Percentiles rank a stretch among this genome's conserved stretches.
phyloP scores from a whole-genome alignment of 2,113 vertebrate genomes.

The Alosa alosa region DNA sequence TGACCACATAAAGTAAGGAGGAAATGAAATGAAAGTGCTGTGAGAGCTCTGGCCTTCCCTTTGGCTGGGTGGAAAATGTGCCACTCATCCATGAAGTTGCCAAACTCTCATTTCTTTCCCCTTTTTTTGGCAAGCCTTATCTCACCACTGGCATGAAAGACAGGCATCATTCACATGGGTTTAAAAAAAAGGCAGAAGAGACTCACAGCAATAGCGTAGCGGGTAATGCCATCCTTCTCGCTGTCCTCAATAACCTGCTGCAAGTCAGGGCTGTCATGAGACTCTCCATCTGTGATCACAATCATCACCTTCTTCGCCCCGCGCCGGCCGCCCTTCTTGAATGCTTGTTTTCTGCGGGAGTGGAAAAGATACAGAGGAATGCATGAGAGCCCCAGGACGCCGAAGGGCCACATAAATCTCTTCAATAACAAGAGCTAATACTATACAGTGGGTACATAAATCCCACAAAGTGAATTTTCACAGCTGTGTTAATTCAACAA shows the following conservation, averaged over 20 bases:
- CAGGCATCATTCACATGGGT: neutral
- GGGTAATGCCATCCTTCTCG: conserved; percentile 87
- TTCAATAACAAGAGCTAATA: too few relatives aligned
- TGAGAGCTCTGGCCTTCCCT: neutral
- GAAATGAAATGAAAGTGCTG: neutral
- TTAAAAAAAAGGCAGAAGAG: neutral
- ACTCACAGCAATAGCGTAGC: conserved; percentile 94
- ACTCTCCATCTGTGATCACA: conserved; percentile 96
- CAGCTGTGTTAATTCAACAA: neutral
- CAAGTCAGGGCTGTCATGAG: conserved; percentile 91
- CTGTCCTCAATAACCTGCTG: conserved; percentile 84
- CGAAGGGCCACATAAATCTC: neutral
- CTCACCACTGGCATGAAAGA: neutral
- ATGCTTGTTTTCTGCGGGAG: conserved; percentile 74
- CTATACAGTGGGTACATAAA: neutral
- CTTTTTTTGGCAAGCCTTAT: neutral
- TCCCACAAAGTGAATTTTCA: neutral
- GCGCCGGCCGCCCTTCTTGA: conserved; percentile 85
- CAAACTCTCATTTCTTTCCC: neutral
- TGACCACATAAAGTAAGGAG: conserved; percentile 32
- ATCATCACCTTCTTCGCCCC: conserved; percentile 97
- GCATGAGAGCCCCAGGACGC: neutral
- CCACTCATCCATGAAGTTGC: neutral
- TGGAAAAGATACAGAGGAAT: neutral
- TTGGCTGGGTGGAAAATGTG: conserved; percentile 2